Conservation (phyloP, 1,140 invertebrate genomes). For the Dendroctonus ponderosae region DNA sequence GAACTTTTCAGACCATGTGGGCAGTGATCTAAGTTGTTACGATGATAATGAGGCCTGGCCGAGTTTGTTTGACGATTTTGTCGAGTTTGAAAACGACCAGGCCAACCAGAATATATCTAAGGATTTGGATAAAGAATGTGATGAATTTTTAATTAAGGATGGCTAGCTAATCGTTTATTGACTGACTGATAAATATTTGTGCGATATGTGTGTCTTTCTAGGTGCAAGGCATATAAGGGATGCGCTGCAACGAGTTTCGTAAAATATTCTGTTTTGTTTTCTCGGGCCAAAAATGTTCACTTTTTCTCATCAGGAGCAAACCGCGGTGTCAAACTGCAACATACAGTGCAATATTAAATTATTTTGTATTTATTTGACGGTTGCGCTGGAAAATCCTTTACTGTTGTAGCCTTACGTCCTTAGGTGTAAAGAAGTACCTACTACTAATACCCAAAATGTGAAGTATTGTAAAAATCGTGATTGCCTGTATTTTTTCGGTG, state of each 20-base stretch:
- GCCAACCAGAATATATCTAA: slow-evolving; percentile 76
- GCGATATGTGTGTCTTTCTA: not conserved
- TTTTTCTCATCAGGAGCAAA: no score
- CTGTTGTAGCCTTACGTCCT: no score
- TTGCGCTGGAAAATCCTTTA: no score
- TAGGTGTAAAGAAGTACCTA: no score
- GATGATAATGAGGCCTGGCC: slow-evolving; percentile 97
- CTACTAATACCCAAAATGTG: not conserved
- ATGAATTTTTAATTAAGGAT: slow-evolving; percentile 37
- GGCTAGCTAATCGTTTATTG: slow-evolving; percentile 9
- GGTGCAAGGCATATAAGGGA: not conserved
- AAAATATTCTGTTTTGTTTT: not conserved
- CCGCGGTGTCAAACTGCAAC: no score
- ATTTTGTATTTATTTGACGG: no score
- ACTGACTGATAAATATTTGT: not conserved
- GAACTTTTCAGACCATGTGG: slow-evolving; percentile 89
- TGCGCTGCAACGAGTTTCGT: not conserved
- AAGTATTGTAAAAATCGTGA: not conserved
- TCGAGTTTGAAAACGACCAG: slow-evolving; percentile 95
- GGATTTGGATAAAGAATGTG: slow-evolving; percentile 41
- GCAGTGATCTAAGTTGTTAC: slow-evolving; percentile 87
- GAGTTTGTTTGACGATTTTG: slow-evolving; percentile 96
- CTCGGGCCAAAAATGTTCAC: not conserved
- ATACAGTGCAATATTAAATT: no score
- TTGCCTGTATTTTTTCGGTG: not conserved